Percentiles rank a stretch among this genome's conserved stretches.
Evolutionary conservation across 2,888 invertebrate genomes (phyloP).

Genomic region (Heliconius ismenius): DNA sequence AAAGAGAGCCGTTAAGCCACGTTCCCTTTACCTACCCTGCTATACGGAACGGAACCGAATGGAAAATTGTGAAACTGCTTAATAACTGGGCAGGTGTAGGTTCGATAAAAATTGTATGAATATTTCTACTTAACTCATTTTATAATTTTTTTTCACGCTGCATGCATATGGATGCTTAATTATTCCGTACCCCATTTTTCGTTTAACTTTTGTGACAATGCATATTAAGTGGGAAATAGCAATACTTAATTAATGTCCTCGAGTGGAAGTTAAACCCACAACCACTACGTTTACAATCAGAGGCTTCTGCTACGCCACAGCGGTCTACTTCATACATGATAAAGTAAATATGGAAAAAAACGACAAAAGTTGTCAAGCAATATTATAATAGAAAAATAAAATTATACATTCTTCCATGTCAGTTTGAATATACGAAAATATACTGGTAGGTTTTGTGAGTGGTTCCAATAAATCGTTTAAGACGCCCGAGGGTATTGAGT

Average conservation of each 20-base stretch:
- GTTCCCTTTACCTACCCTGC: too few relatives aligned
- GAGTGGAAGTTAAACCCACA: neutral
- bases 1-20: neutral
- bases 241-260: neutral
- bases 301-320: neutral
- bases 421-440: neutral
- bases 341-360: neutral
- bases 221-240: too few relatives aligned
- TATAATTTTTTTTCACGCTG: too few relatives aligned
- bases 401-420: neutral
- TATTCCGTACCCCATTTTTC: too few relatives aligned
- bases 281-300: neutral
- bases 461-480: constrained; percentile 34
- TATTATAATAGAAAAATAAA: neutral
- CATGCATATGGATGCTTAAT: too few relatives aligned
- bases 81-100: too few relatives aligned
- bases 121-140: too few relatives aligned
- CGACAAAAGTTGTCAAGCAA: neutral
- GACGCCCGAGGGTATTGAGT: constrained; percentile 23
- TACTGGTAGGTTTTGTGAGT: constrained; percentile 28
- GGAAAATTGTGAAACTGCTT: too few relatives aligned
- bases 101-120: too few relatives aligned
- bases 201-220: too few relatives aligned
- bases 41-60: too few relatives aligned
- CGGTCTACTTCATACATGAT: too few relatives aligned